Conservation (phyloP, 2,113 vertebrate genomes). For the Eolophus roseicapilla region DNA sequence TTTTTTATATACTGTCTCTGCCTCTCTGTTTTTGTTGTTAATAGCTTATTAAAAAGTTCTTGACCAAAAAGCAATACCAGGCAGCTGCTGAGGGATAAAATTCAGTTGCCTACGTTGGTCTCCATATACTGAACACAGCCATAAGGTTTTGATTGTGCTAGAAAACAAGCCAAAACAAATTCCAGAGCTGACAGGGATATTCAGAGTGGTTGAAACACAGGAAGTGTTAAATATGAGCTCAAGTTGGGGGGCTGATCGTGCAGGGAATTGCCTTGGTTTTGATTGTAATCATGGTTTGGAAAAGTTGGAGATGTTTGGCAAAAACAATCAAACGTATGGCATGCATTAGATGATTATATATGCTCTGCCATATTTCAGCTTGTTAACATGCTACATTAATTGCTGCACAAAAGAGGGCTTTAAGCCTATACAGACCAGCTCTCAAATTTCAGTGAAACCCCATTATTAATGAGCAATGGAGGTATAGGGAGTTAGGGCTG, state of each 20-base stretch:
- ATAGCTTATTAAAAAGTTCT: not conserved
- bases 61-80: not conserved
- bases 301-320: not conserved
- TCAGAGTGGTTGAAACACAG: slow-evolving; percentile 19
- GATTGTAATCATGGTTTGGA: not conserved
- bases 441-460: not conserved
- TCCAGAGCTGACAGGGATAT: slow-evolving; percentile 11
- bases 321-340: not conserved
- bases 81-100: slow-evolving; percentile 1
- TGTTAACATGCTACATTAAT: not conserved
- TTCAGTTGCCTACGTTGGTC: not conserved
- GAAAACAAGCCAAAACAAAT: slow-evolving; percentile 38
- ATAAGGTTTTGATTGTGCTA: slow-evolving; percentile 46
- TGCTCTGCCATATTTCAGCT: not conserved
- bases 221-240: slow-evolving; percentile 44
- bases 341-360: not conserved
- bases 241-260: not conserved
- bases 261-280: not conserved
- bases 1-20: not conserved
- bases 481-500: not conserved
- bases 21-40: not conserved
- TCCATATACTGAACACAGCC: not conserved
- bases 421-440: not conserved
- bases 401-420: not conserved
- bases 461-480: not conserved